A percentile compares a stretch with the other conserved stretches of the same genome.
These are phyloP conservation scores for Darevskia nairensis DNA, from an alignment of 2,797 vertebrate genomes.

Conservation along the genomic window DNA sequence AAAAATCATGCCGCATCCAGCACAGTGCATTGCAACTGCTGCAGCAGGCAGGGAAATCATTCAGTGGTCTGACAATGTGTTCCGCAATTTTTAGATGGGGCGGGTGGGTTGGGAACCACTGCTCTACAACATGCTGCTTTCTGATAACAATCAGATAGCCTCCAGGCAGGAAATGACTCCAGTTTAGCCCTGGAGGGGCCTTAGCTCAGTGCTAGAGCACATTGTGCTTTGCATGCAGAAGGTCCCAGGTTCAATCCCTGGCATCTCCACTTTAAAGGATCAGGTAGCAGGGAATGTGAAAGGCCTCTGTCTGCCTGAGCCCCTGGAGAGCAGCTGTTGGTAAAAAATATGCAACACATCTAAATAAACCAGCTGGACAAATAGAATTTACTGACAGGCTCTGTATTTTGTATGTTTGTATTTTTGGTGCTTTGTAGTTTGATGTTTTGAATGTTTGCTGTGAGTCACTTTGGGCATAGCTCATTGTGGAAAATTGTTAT, in stretches of 20 bases:
- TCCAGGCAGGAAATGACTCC: background rate
- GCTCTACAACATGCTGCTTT: background rate
- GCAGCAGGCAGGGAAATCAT: no score
- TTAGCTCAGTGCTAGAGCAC: background rate
- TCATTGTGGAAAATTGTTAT: no score
- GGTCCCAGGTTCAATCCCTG: background rate
- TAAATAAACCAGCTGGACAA: background rate
- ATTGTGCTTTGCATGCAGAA: background rate
- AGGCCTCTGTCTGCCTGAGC: background rate
- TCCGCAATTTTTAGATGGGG: no score
- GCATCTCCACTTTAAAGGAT: background rate
- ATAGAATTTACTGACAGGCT: background rate
- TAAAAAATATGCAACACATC: background rate
- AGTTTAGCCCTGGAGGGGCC: background rate
- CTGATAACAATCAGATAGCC: background rate
- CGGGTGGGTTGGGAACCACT: background rate
- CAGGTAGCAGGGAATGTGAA: background rate
- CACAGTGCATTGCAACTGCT: no score
- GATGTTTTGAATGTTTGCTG: no score
- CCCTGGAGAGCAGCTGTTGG: background rate
- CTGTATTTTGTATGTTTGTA: no score
- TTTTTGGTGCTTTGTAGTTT: no score
- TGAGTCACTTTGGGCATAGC: no score
- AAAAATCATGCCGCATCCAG: no score
- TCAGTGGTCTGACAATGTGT: no score